These are phyloP conservation scores for Moxostoma hubbsi DNA, from an alignment of 2,797 vertebrate species.

Conservation along the genomic window DNA sequence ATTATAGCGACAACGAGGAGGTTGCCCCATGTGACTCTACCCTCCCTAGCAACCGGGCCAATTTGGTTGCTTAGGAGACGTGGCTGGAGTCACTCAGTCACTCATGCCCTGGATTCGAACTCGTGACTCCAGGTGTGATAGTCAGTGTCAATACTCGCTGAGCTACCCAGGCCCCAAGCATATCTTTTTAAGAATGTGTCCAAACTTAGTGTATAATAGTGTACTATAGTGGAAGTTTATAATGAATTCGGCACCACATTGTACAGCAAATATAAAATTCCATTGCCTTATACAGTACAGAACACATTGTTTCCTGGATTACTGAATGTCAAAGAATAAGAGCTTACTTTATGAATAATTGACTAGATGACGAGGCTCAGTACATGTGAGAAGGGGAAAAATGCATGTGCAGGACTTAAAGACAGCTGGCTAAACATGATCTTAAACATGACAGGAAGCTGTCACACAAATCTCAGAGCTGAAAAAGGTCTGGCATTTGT, in stretches of 20 bases:
- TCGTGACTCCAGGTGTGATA: too few relatives aligned
- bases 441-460: constrained; percentile 34
- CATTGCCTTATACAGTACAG: constrained; percentile 30
- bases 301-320: constrained; percentile 36
- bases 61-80: too few relatives aligned
- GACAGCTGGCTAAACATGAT: constrained; percentile 46
- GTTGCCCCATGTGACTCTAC: too few relatives aligned
- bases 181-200: neutral
- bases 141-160: too few relatives aligned
- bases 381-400: constrained; percentile 43
- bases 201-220: too few relatives aligned
- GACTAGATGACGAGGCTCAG: constrained; percentile 38
- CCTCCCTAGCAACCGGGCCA: too few relatives aligned
- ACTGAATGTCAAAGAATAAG: constrained; percentile 27
- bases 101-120: too few relatives aligned
- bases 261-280: constrained; percentile 40
- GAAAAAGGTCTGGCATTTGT: constrained; percentile 47
- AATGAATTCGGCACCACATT: constrained; percentile 23
- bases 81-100: too few relatives aligned
- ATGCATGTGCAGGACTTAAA: constrained; percentile 40
- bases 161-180: too few relatives aligned
- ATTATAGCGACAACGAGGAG: too few relatives aligned
- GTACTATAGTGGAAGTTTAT: neutral
- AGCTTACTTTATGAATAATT: constrained; percentile 56
- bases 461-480: constrained; percentile 3